Base-by-base conservation (phyloP, 2,113 vertebrate genomes). In the Coturnix japonica region DNA sequence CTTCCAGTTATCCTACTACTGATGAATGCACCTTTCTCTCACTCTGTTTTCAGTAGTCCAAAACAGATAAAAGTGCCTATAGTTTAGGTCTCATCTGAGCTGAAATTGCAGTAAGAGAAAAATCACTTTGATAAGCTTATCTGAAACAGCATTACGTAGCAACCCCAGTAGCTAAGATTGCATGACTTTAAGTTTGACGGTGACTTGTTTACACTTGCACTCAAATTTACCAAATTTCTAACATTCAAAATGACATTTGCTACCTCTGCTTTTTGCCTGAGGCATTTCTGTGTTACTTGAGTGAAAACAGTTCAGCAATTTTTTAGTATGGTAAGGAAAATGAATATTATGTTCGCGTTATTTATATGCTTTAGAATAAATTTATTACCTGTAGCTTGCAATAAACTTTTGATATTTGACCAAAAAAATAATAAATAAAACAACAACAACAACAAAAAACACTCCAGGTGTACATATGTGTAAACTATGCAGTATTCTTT, bases 351-450 rank as follows among this genome's bases (percentile, higher is more conserved):
- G 14, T 73, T 75, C 21, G 17, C 75, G 80, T 89, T 91, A 89
- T 87, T 76, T 70, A 87, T 91, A 66, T 25, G 54, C 79, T 83
- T 80, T 83, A 53, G 7, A 87, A 96, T 76, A 66, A 72, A 87
- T 80, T 53, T 73, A 85, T 54, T 87, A 63, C 51, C 7, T 66
- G 7, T 59, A 43, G 37, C 67, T 93, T 76, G 31, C 37, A 85
- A 87, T 73, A 89, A 86, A 85, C 3, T n/a, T 37, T 82, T 93
- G 78, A 79, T 81, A 94, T 95, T 91, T 92, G 53, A 56, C 39
- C 76, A 69, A 70, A 84, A 28, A 49, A 7, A 15, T 8, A 26
- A 15, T n/a, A n/a, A n/a, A n/a, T n/a, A 37, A 7, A 37, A 37
- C 37, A 37, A 37, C 37, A 37, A 37, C 37, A 37, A 37, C 37